Percentiles rank a stretch among this genome's conserved stretches.
Evolutionary conservation across 2,797 vertebrate genomes (phyloP).

Genomic region (Macrochelys suwanniensis): DNA sequence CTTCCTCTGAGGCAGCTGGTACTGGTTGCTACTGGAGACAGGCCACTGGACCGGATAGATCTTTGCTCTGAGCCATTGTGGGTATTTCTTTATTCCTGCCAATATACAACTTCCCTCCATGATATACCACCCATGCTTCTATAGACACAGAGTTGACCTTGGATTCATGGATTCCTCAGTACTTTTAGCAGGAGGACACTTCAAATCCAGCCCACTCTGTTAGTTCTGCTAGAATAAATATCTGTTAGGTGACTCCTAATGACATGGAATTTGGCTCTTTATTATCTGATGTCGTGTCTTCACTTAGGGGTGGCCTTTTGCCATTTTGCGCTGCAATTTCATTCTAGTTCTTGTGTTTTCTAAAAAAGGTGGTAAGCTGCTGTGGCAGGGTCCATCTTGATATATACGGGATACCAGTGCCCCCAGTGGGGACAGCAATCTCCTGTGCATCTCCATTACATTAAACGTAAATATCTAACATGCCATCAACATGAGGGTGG

Average conservation of each 20-base stretch:
- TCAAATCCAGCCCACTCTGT: background rate
- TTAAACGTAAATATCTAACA: too few species aligned
- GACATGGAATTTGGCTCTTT: too few species aligned
- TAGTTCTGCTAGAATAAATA: too few species aligned
- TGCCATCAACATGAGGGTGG: too few species aligned
- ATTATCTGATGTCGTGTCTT: background rate
- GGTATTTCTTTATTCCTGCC: background rate
- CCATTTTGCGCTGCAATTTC: too few species aligned
- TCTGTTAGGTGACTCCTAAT: too few species aligned
- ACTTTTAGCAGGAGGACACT: background rate
- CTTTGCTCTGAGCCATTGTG: background rate
- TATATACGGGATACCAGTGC: too few species aligned
- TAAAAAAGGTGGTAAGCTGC: too few species aligned
- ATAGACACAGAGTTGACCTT: background rate
- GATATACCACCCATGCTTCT: background rate
- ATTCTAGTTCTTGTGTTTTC: too few species aligned
- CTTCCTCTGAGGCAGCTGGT: background rate
- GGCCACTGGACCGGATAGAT: background rate
- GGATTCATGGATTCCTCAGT: background rate
- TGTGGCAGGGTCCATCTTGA: too few species aligned
- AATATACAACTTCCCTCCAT: accelerated
- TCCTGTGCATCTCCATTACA: too few species aligned
- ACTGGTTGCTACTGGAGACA: accelerated
- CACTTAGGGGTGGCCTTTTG: too few species aligned
- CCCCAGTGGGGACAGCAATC: background rate